These are phyloP conservation scores for Mixornis gularis DNA, from an alignment of 2,113 vertebrate genomes.

Conservation along the genomic window DNA sequence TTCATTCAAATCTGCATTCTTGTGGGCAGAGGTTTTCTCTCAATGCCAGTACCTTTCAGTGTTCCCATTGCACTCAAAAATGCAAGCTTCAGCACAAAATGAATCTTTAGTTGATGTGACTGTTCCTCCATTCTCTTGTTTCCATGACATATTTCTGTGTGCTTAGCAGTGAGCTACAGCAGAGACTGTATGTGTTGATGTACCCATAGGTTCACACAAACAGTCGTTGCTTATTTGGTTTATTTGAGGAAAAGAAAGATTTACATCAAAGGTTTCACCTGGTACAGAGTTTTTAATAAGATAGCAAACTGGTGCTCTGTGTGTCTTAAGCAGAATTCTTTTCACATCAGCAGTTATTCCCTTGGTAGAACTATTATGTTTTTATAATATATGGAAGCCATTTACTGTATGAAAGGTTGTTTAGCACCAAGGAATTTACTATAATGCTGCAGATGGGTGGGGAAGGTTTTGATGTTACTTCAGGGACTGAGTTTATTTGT, in stretches of 20 bases:
- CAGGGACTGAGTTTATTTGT: background rate
- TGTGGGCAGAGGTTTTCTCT: background rate
- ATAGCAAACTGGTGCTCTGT: background rate
- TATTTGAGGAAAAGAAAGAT: conserved; percentile 2
- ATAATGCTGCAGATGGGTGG: background rate
- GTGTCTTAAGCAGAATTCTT: background rate
- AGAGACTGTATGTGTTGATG: background rate
- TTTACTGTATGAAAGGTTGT: background rate
- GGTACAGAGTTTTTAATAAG: background rate
- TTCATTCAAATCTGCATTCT: background rate
- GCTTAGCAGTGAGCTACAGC: background rate
- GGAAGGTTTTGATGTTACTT: background rate
- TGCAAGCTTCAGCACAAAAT: background rate
- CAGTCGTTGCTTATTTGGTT: background rate
- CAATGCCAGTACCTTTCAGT: background rate
- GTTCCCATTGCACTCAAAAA: background rate
- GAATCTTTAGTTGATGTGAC: background rate
- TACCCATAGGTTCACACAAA: background rate
- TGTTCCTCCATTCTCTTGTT: background rate
- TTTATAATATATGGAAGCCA: background rate
- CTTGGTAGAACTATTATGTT: background rate
- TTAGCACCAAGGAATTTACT: background rate
- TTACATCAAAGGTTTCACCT: conserved; percentile 12
- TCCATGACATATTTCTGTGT: background rate
- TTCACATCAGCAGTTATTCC: background rate